Base-by-base conservation (phyloP, 2,797 vertebrate species). In the Distichodus sexfasciatus region DNA sequence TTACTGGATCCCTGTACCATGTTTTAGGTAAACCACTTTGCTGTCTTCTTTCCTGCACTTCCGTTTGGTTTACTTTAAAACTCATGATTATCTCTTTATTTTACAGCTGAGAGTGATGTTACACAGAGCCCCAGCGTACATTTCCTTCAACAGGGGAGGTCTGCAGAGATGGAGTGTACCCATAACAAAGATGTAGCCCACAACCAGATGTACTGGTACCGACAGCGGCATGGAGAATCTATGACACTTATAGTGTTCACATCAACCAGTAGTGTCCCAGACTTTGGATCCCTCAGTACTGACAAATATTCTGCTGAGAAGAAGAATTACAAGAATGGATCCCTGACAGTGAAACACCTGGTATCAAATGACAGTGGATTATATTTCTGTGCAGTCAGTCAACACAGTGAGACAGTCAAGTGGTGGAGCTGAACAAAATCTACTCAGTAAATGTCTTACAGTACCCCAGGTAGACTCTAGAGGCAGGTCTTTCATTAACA, bases 311-410 rank as follows among this genome's bases (percentile, higher is more conserved):
- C 2, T 43, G 12, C 40, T 15, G 17, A 12, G 3, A 12, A 14
- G 12, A 2, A 14, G 40, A 14, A 43, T 43, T 15, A 14, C 7
- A 43, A 12, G 17, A 47, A 1, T 2, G 81, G 85, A 40, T 77
- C 73, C 4, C 57, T 82, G 2, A 77, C 43, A 4, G 41, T 74
- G 40, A 78, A 74, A 8, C 53, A 72, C 3, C 4, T 82, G 53
- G 29, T 19, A 47, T 24, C 76, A 11, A 33, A n/a, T 48, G 81
- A 82, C 36, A 28, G 62, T 1, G 78, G 66, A 9, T 0, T 79
- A 47, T 83, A 82, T 67, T 69, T 86, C 76, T 85, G 84, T 72
- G 76, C 74, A 24, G 77, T 78, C 8, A 76, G 67, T 14, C 0
- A 79, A 15, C 74, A 82, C 67, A 68, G n/a, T 54, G 50, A 17